Percentiles rank a stretch among this genome's conserved stretches.
Evolutionary conservation across 2,888 invertebrate genomes (phyloP).

Genomic region (Oconnorella tubifera): DNA sequence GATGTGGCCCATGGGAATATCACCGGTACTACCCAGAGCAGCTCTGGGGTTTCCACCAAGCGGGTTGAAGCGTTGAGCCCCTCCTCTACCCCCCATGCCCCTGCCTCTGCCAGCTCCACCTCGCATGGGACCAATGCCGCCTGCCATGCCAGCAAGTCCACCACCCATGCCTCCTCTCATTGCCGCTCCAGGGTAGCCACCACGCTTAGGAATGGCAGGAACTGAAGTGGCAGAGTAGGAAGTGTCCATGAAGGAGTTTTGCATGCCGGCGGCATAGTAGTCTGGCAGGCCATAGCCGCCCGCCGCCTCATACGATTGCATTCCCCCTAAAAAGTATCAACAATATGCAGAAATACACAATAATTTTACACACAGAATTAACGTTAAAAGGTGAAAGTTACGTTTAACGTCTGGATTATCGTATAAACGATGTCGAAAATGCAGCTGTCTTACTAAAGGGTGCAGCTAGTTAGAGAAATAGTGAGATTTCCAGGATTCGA

Average conservation of each 20-base stretch:
- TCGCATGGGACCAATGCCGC: background rate
- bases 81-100: background rate
- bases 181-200: background rate
- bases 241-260: too few relatives aligned
- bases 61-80: background rate
- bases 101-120: background rate
- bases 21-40: too few relatives aligned
- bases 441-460: too few relatives aligned
- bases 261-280: background rate
- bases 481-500: too few relatives aligned
- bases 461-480: too few relatives aligned
- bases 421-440: too few relatives aligned
- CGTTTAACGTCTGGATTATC: too few relatives aligned
- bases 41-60: background rate
- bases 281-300: background rate
- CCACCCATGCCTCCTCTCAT: background rate
- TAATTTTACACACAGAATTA: too few relatives aligned
- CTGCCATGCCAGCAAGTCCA: background rate
- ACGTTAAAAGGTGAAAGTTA: too few relatives aligned
- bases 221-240: background rate
- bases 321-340: background rate
- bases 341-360: slow-evolving; percentile 21
- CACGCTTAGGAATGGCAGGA: background rate
- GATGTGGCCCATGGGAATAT: slow-evolving; percentile 37
- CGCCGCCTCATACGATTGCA: background rate